A percentile compares a stretch with the other conserved stretches of the same genome.
phyloP scores from a whole-genome alignment of 1,140 invertebrate species.

The Gryon sp. region DNA sequence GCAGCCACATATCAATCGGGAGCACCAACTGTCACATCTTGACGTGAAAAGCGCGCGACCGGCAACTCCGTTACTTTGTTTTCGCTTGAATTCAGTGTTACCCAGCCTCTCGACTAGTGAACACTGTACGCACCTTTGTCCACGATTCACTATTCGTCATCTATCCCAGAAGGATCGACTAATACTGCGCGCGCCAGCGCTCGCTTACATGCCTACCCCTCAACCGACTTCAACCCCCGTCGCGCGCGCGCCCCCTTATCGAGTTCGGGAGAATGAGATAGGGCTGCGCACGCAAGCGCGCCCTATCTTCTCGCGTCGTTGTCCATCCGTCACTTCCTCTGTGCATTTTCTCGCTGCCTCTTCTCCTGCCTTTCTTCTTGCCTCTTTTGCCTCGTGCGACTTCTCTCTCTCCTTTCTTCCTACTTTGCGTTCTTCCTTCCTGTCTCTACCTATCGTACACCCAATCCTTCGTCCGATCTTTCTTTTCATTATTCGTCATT shows the following conservation, averaged over 20 bases:
- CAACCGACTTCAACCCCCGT: slow-evolving; percentile 25
- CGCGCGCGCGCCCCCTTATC: slow-evolving; percentile 33
- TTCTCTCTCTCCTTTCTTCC: slow-evolving; percentile 9
- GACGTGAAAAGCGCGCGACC: slow-evolving; percentile 11
- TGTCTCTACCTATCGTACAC: not conserved
- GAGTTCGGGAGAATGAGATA: slow-evolving; percentile 76
- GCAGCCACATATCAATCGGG: slow-evolving; percentile 70
- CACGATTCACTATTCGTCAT: slow-evolving; percentile 62
- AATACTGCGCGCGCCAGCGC: slow-evolving; percentile 72
- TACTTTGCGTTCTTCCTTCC: slow-evolving; percentile 3
- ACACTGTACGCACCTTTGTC: slow-evolving; percentile 58
- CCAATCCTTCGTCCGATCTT: slow-evolving; percentile 19
- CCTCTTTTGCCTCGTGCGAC: not conserved
- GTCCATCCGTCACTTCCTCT: slow-evolving; percentile 27
- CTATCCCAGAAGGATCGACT: slow-evolving; percentile 71
- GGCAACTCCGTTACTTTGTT: slow-evolving; percentile 5
- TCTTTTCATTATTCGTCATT: slow-evolving; percentile 3
- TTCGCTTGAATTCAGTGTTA: slow-evolving; percentile 17
- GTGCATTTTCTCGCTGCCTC: slow-evolving; percentile 23
- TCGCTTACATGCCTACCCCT: slow-evolving; percentile 57
- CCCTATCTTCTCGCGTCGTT: slow-evolving; percentile 40
- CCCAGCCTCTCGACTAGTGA: slow-evolving; percentile 40
- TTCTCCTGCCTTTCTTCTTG: not conserved
- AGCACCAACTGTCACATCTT: slow-evolving; percentile 66
- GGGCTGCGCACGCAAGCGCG: slow-evolving; percentile 67